These are phyloP conservation scores for Enteromius viviparus DNA, from an alignment of 2,797 vertebrate species.

Conservation along the genomic window DNA sequence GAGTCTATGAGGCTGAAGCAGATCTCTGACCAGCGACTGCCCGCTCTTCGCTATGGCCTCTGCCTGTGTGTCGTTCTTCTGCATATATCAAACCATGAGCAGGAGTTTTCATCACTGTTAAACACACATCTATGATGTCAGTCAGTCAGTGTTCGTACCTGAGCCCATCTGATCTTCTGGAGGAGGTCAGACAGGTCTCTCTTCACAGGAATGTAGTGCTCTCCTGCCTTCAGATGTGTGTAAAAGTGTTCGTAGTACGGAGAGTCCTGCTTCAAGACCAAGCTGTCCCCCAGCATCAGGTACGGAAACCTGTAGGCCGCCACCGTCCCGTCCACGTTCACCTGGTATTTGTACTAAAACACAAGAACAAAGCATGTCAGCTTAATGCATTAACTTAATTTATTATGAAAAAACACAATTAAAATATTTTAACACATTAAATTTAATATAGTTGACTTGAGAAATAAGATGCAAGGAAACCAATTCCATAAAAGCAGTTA, in stretches of 20 bases:
- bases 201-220: slow-evolving; percentile 85
- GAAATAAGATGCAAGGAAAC: too few species aligned
- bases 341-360: slow-evolving; percentile 89
- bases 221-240: slow-evolving; percentile 76
- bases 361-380: not conserved
- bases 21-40: slow-evolving; percentile 73
- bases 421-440: too few species aligned
- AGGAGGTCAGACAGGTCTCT: slow-evolving; percentile 87
- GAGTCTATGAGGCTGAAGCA: slow-evolving; percentile 79
- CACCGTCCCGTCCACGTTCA: slow-evolving; percentile 91
- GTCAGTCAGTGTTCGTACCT: slow-evolving; percentile 66
- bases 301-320: slow-evolving; percentile 93
- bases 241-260: slow-evolving; percentile 94
- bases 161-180: slow-evolving; percentile 88
- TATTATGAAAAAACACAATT: too few species aligned
- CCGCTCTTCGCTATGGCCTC: slow-evolving; percentile 79
- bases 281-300: slow-evolving; percentile 89
- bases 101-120: not conserved
- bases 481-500: too few species aligned
- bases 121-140: not conserved
- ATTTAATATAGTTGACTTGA: too few species aligned
- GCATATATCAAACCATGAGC: slow-evolving; percentile 53
- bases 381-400: too few species aligned
- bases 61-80: slow-evolving; percentile 81
- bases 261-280: slow-evolving; percentile 92